Evolutionary conservation across 2,113 vertebrate species (phyloP), one percentile per base, ranked within the genome.

Genomic region (Procavia capensis): DNA sequence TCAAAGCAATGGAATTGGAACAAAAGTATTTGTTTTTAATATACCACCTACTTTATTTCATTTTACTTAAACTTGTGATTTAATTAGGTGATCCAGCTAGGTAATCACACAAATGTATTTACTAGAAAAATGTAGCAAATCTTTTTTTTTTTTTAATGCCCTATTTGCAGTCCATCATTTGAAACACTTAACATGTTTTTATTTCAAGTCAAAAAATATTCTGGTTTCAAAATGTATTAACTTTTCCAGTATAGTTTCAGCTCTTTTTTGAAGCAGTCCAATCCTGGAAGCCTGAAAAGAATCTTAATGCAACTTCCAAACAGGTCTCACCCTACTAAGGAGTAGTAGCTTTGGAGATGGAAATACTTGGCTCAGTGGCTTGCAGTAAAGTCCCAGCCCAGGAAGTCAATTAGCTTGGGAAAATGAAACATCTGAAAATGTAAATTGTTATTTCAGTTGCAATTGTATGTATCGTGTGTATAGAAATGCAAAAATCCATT

Each of bases 271-370:
- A 95, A 96, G 88, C 24, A 91, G 91, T 86, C 93, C 61, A 20
- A 84, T 45, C 88, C 66, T 97, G 91, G 91, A 97, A 96, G 87
- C 43, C 89, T 88, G 78, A 93, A 85, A 78, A 90, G n/a, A 93
- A 92, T 72, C 41, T 90, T 93, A 96, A 96, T 87, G 76, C 93
- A 92, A 41, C 85, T 97, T 97, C 96, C 94, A 96, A 95, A 93
- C 17, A 79, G 66, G 50, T 94, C 89, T 95, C 72, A 86, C 80
- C 45, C 84, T 93, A 14, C 6, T 76, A 95, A 82, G 82, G 95
- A 97, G 85, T 90, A 97, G 85, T 90, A 31, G 36, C 66, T 94
- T 68, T 96, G 97, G 96, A 93, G 91, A 31, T 10, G 29, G 90
- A 82, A 92, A 39, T 57, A 72, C 81, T 91, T 95, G 94, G 96